Evolutionary conservation across 2,888 invertebrate species (phyloP).

Genomic region (Bombylius discolor): DNA sequence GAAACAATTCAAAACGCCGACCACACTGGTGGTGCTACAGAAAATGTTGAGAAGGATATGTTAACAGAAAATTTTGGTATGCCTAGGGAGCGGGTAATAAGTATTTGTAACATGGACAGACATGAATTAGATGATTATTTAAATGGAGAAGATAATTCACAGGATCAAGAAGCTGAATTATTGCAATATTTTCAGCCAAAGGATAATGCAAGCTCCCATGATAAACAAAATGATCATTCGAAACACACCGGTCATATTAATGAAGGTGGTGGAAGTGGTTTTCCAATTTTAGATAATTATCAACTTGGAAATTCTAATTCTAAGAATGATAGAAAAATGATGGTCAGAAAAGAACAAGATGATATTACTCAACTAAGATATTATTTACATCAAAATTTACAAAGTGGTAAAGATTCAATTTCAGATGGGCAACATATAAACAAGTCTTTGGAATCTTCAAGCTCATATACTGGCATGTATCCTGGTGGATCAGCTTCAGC

Average conservation of each 20-base stretch:
- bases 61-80: constrained; percentile 38
- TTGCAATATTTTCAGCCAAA: constrained; percentile 58
- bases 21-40: constrained; percentile 19
- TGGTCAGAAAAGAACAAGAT: constrained; percentile 35
- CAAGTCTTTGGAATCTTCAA: constrained; percentile 14
- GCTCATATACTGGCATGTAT: constrained; percentile 14
- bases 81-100: constrained; percentile 55
- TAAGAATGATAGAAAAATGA: constrained; percentile 6
- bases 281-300: constrained; percentile 15
- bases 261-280: neutral
- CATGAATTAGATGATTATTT: constrained; percentile 72
- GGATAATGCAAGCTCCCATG: constrained; percentile 25
- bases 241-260: neutral
- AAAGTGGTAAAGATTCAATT: constrained; percentile 8
- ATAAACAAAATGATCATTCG: neutral
- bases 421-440: neutral
- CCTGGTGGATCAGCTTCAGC: constrained; percentile 35
- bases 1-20: constrained; percentile 24
- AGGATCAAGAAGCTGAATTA: constrained; percentile 73
- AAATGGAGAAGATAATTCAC: constrained; percentile 58
- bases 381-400: constrained; percentile 19
- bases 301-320: constrained; percentile 8
- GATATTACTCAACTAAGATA: constrained; percentile 62
- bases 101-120: constrained; percentile 64
- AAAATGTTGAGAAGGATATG: constrained; percentile 14